These are phyloP conservation scores for Uropsilus gracilis DNA, from an alignment of 2,113 vertebrate genomes.

Conservation along the genomic window DNA sequence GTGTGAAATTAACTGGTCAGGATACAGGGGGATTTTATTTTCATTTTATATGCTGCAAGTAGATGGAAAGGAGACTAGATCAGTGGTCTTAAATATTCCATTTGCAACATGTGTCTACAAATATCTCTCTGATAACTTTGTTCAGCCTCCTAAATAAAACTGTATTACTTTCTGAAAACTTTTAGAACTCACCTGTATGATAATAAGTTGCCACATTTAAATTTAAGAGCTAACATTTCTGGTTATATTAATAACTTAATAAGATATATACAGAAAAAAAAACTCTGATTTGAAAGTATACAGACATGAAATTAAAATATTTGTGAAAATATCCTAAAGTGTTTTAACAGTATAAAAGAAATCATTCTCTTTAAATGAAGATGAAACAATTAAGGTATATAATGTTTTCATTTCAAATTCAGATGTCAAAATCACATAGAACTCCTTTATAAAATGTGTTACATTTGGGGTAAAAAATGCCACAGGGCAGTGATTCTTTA, in stretches of 20 bases:
- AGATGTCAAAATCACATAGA: not conserved
- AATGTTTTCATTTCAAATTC: not conserved
- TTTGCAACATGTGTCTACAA: not conserved
- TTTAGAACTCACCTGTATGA: not conserved
- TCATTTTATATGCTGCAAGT: conserved; percentile 33
- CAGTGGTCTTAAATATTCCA: not conserved
- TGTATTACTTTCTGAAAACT: not conserved
- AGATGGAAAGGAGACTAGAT: not conserved
- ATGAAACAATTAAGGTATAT: not conserved
- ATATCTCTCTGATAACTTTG: not conserved
- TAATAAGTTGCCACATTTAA: not conserved
- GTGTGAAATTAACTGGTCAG: conserved; percentile 80
- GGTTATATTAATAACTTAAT: not conserved
- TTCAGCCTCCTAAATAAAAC: conserved; percentile 62
- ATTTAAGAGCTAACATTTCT: not conserved
- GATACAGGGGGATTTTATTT: conserved; percentile 19
- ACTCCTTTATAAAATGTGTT: not conserved
- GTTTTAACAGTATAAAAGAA: not conserved
- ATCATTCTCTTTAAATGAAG: not conserved
- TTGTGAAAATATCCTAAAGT: not conserved
- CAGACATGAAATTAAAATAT: not conserved
- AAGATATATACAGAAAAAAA: not conserved
- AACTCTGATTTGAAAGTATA: not conserved
- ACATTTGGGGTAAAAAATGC: not conserved
- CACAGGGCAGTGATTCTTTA: not conserved